Percentiles rank a stretch among this genome's conserved stretches.
These are phyloP conservation scores for Eulimnadia texana DNA, from an alignment of 1,140 invertebrate genomes.

Conservation along the genomic window DNA sequence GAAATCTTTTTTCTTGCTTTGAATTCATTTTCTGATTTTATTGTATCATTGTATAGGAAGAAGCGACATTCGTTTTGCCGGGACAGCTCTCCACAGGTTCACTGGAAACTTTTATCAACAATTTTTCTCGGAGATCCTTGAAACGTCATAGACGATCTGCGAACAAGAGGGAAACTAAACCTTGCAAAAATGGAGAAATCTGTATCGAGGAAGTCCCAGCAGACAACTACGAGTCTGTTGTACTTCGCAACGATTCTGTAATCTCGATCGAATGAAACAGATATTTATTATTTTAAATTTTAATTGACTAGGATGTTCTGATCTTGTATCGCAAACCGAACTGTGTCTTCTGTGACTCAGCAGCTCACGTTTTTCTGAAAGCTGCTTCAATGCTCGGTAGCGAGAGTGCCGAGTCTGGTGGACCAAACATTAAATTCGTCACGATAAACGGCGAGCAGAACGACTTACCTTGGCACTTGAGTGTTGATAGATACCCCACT, in stretches of 20 bases:
- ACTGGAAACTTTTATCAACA: constrained; percentile 45
- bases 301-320: constrained; percentile 45
- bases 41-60: constrained; percentile 38
- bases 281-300: constrained; percentile 19
- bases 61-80: constrained; percentile 47
- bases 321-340: constrained; percentile 51
- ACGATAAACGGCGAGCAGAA: constrained; percentile 63
- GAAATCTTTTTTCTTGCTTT: constrained; percentile 3
- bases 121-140: constrained; percentile 42
- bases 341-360: constrained; percentile 54
- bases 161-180: constrained; percentile 21
- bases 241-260: constrained; percentile 26
- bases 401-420: constrained; percentile 8
- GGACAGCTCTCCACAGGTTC: constrained; percentile 37
- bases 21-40: not conserved
- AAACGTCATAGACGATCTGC: constrained; percentile 35
- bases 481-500: constrained; percentile 53
- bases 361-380: constrained; percentile 45
- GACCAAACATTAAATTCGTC: constrained; percentile 41
- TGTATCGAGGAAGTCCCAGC: constrained; percentile 42
- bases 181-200: constrained; percentile 21
- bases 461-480: constrained; percentile 67
- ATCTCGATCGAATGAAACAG: constrained; percentile 24
- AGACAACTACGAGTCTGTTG: constrained; percentile 28
- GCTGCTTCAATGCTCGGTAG: constrained; percentile 41